Evolutionary conservation across 2,113 vertebrate species (phyloP), one percentile per base, ranked within the genome.

Genomic region (Campylomormyrus numenius): DNA sequence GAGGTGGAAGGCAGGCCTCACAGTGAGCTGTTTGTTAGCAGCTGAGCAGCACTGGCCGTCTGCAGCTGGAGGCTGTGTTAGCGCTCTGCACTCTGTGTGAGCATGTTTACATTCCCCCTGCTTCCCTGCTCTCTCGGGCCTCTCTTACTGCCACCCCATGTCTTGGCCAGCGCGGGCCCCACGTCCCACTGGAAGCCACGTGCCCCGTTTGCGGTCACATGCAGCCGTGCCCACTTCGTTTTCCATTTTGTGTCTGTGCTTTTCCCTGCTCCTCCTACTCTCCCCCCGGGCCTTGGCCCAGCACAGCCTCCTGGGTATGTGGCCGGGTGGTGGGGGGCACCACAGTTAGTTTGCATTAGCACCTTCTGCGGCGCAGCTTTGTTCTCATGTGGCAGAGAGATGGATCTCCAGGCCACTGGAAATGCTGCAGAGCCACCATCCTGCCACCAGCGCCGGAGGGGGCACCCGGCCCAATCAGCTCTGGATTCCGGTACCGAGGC

Each of bases 31-130:
- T 94, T 93, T 94, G 88, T 91, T 92, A 93, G 92, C 91, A 93
- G 92, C 92, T 93, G 93, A 94, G 93, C 93, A 93, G 92, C 91
- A 91, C 91, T 92, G 94, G 92, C 95, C 95, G 95, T 95, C 95
- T 95, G 95, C 92, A 94, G 89, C 90, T 92, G 9, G 39, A 74
- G 77, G 80, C 87, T 85, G 10, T 8, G 50, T 46, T 48, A 74
- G 45, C n/a, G 88, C 77, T 58, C n/a, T 84, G 24, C 70, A 48
- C 13, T 3, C 8, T 66, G n/a, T 83, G 52, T 83, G 31, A 27
- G 87, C 27, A 85, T 90, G 88, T 91, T 85, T 46, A n/a, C 45
- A 85, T 21, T 85, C 42, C 15, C 39, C 39, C 39, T 46, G 19
- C 8, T 46, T 85, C 80, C 19, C 39, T 85, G 87, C n/a, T 8